Base-by-base conservation (phyloP, 2,888 invertebrate species). In the Serrognathus titanus region DNA sequence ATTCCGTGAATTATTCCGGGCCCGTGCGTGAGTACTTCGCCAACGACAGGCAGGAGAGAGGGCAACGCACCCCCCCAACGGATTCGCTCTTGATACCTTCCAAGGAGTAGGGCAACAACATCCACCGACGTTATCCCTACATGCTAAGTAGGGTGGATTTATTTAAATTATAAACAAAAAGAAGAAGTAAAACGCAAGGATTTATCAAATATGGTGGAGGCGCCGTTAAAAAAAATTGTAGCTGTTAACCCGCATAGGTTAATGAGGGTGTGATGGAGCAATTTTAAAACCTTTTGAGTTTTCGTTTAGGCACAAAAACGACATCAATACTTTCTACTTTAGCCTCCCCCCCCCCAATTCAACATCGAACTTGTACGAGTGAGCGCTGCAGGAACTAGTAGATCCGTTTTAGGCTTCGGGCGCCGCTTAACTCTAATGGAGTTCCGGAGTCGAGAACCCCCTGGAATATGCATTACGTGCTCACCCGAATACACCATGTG, bases 361-460 rank as follows among this genome's bases (percentile, higher is more conserved):
- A 55, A 51, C 50, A 45, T 55, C 45, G 55, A 55, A 50, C 55
- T 41, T 50, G 50, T 50, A 56, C 54, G 45, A 58, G 55, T 54
- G 58, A 48, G 39, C 51, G 41, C 52, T 57, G 55, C 51, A 50
- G 47, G 55, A 55, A 58, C 60, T 46, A 46, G 37, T 54, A 56
- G 60, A 62, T 58, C 58, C 60, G 62, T 50, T 56, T 50, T 51
- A 48, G 48, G 61, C 58, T 62, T 49, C 57, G 57, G 62, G 62
- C 58, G 56, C 60, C 60, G 60, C 62, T 62, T 57, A 54, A 54
- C 58, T 56, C 60, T 62, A 62, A 62, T 62, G 62, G 62, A 62
- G 62, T 62, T 62, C 62, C 62, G 62, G 62, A 60, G 57, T 58
- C 53, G 52, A 43, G 43, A 13, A 43, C 43, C 43, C 16, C 12